phyloP scores from a whole-genome alignment of 1,140 invertebrate genomes.

The Parasteatoda tepidariorum region DNA sequence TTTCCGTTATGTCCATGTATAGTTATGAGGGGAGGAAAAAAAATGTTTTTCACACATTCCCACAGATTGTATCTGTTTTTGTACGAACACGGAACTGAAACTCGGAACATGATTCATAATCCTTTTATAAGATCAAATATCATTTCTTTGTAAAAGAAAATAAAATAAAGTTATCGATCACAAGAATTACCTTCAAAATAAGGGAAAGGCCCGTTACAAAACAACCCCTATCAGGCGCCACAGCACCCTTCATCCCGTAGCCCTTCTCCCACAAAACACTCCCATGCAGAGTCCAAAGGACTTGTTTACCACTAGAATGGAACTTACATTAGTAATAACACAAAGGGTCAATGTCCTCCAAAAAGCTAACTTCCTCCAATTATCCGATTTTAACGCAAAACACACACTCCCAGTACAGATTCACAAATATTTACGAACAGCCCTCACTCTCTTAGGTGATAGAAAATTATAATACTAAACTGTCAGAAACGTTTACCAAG shows the following conservation, averaged over 20 bases:
- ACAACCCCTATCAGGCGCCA: background rate
- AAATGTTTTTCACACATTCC: no score
- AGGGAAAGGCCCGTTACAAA: slow-evolving; percentile 24
- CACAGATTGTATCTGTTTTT: no score
- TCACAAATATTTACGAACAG: slow-evolving; percentile 27
- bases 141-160: background rate
- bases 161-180: background rate
- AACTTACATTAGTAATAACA: slow-evolving; percentile 28
- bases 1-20: no score
- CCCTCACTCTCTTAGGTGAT: no score
- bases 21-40: no score
- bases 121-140: background rate
- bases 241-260: background rate
- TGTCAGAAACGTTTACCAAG: no score
- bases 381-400: slow-evolving; percentile 20
- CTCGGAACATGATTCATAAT: no score
- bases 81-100: no score
- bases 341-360: background rate
- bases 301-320: slow-evolving; percentile 16
- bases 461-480: no score
- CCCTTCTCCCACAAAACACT: slow-evolving; percentile 2
- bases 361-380: slow-evolving; percentile 16
- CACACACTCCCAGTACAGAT: background rate
- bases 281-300: background rate
- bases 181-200: background rate